Base-by-base conservation (phyloP, 2,113 vertebrate genomes). In the Pteronura brasiliensis region DNA sequence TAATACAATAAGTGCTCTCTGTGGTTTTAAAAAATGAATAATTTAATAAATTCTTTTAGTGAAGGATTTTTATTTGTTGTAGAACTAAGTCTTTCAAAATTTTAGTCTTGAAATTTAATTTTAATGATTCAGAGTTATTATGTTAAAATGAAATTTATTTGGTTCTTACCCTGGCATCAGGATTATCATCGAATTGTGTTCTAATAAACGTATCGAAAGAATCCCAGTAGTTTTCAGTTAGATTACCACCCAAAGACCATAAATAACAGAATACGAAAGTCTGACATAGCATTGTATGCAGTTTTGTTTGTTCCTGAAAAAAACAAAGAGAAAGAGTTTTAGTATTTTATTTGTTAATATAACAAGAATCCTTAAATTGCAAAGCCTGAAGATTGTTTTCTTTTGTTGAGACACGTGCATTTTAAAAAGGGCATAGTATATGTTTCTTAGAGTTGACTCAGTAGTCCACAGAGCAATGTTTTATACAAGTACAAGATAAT, bases 191-290 rank as follows among this genome's bases (percentile, higher is more conserved):
- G 97, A 99, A 99, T 79, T 99, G 99, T 77, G 98, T 97, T 97
- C 98, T 98, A 95, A 99, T 86, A 98, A 99, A 99, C 52, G 97
- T 97, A 97, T 99, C 99, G 97, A 99, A 99, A 90, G 97, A 96
- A 93, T 99, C 99, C 98, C 98, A 99, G 88, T 98, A 72, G 93
- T 97, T 98, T 94, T 99, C 98, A 65, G 96, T 98, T 98, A 99
- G 91, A 96, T 99, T 99, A 94, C 99, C 99, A 18, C 99, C 98
- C 39, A 99, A 39, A 36, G 99, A 98, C 99, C 99, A 99, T 80
- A 99, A 97, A 92, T 99, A 99, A 94, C 99, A 99, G 96, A 99
- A 99, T 88, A 99, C 71, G 96, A 99, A 99, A 14, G 99, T 99
- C 98, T 99, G 99, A 95, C 99, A 99, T 21, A 99, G 31, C 7